A percentile compares a stretch with the other conserved stretches of the same genome.
phyloP scores from a whole-genome alignment of 92 coral and sea anemone genomes.

The Galaxea fascicularis region DNA sequence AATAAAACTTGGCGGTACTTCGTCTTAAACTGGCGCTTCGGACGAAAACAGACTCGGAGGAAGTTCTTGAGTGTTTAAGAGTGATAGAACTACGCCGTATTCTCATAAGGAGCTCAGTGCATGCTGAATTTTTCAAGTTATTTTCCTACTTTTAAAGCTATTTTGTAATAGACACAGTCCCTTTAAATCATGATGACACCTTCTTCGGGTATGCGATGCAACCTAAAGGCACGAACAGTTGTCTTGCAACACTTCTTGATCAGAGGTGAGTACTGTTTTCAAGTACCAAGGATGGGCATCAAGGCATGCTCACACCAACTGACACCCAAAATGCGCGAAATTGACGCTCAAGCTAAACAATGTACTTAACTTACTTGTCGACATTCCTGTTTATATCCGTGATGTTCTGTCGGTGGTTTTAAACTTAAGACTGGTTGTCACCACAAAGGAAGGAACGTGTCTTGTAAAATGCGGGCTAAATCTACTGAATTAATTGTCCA shows the following conservation, averaged over 20 bases:
- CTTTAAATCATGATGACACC: neutral
- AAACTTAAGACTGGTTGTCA: neutral
- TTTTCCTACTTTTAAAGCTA: neutral
- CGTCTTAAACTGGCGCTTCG: neutral
- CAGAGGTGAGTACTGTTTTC: neutral
- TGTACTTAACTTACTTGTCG: neutral
- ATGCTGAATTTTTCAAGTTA: neutral
- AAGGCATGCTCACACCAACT: neutral
- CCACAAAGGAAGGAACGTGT: neutral
- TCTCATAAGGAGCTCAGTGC: neutral
- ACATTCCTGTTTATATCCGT: neutral
- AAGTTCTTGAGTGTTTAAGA: slow-evolving; percentile 2
- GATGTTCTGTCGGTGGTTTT: neutral
- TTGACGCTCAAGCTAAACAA: neutral
- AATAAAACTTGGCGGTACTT: neutral
- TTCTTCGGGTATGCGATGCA: neutral
- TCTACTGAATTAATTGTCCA: slow-evolving; percentile 38
- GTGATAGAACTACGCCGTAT: too few relatives aligned
- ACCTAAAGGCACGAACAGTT: neutral
- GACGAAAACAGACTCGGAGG: slow-evolving; percentile 13
- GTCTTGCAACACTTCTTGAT: neutral
- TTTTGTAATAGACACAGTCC: too few relatives aligned
- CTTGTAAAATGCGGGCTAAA: neutral
- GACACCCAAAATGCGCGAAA: neutral
- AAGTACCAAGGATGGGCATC: neutral